Evolutionary conservation across 2,888 invertebrate species (phyloP).

Genomic region (Hermaeophaga mercurialis): DNA sequence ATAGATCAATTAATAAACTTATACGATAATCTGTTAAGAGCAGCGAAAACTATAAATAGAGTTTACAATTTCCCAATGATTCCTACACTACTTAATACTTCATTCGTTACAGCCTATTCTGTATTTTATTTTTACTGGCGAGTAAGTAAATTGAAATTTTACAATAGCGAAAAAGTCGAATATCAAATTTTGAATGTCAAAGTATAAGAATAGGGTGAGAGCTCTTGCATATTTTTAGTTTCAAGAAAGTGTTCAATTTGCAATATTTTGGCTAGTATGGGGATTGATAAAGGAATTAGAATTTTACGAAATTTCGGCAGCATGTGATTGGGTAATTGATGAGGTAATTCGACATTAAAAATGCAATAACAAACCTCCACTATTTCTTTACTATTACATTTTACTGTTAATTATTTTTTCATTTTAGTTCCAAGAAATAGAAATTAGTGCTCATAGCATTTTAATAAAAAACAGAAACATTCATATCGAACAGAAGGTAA

Average conservation of each 20-base stretch:
- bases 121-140: constrained; percentile 38
- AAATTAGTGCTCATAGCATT: constrained; percentile 31
- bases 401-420: constrained; percentile 7
- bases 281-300: not conserved
- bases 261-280: not conserved
- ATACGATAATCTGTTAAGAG: not conserved
- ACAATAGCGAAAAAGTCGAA: too few species aligned
- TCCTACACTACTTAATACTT: constrained; percentile 29
- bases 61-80: constrained; percentile 33
- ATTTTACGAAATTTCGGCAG: not conserved
- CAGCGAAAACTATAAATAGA: constrained; percentile 23
- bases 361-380: too few species aligned
- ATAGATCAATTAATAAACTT: constrained; percentile 8
- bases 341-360: too few species aligned
- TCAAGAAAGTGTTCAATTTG: too few species aligned
- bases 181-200: too few species aligned
- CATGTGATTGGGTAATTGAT: constrained; percentile 7
- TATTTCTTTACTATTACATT: too few species aligned
- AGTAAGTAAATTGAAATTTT: constrained; percentile 19
- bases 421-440: constrained; percentile 29
- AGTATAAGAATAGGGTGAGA: too few species aligned
- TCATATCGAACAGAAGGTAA: constrained; percentile 32
- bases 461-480: constrained; percentile 26
- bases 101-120: constrained; percentile 32
- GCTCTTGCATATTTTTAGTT: too few species aligned